phyloP scores from a whole-genome alignment of 2,113 vertebrate species.

The Cyrtonyx montezumae region DNA sequence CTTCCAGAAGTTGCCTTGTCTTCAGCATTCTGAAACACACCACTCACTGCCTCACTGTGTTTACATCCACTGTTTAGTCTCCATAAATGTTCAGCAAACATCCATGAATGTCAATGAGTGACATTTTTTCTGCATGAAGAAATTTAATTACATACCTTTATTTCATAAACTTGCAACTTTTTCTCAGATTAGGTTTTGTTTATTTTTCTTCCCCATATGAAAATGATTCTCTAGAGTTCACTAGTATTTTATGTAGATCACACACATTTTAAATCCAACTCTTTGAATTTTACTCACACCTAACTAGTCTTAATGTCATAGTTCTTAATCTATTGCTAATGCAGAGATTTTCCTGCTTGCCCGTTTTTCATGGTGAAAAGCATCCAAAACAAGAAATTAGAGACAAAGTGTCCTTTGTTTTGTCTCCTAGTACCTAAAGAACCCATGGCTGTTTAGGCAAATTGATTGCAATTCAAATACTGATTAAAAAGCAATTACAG shows the following conservation, averaged over 20 bases:
- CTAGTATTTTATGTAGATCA: neutral
- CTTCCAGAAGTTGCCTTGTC: no score
- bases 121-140: neutral
- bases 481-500: constrained; percentile 32
- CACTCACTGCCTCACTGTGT: no score
- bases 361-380: neutral
- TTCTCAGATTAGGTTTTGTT: neutral
- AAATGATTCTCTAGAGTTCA: neutral
- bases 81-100: no score
- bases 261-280: neutral
- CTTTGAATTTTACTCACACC: neutral
- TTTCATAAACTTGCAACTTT: neutral
- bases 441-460: neutral
- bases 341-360: neutral
- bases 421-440: neutral
- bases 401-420: neutral
- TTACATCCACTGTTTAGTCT: no score
- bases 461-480: neutral
- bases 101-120: no score
- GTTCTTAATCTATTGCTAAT: neutral
- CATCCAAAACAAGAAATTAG: neutral
- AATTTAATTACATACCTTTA: neutral
- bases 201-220: neutral
- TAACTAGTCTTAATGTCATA: neutral
- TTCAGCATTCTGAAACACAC: neutral